A percentile compares a stretch with the other conserved stretches of the same genome.
These are phyloP conservation scores for Alcis repandata DNA, from an alignment of 2,888 invertebrate genomes.

Conservation along the genomic window DNA sequence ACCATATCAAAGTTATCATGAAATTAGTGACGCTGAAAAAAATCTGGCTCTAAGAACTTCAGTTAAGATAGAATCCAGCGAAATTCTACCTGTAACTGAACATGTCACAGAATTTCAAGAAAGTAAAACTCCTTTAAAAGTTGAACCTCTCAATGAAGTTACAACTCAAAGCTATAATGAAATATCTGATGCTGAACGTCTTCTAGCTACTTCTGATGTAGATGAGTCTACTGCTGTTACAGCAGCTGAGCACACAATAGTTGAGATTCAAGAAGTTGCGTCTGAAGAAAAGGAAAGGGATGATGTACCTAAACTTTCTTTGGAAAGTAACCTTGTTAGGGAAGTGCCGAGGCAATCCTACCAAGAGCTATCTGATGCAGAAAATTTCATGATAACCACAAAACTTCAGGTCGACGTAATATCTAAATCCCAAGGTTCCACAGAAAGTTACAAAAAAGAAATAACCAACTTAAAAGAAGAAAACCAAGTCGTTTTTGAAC, in stretches of 20 bases:
- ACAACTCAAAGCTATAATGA: slow-evolving; percentile 47
- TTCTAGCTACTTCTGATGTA: slow-evolving; percentile 49
- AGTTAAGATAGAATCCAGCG: slow-evolving; percentile 43
- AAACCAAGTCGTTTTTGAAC: slow-evolving; percentile 5
- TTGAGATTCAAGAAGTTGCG: slow-evolving; percentile 41
- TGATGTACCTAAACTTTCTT: slow-evolving; percentile 32
- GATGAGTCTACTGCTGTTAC: slow-evolving; percentile 45
- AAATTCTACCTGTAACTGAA: slow-evolving; percentile 45
- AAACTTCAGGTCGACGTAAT: slow-evolving; percentile 16
- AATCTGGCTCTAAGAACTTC: slow-evolving; percentile 40
- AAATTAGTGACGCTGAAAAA: slow-evolving; percentile 64
- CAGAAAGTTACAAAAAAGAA: not conserved
- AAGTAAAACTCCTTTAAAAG: slow-evolving; percentile 33
- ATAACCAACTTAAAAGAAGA: not conserved
- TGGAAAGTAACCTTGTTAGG: slow-evolving; percentile 30
- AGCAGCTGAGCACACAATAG: slow-evolving; percentile 34
- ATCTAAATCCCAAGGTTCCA: not conserved
- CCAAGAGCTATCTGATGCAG: slow-evolving; percentile 44
- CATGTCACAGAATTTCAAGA: slow-evolving; percentile 30
- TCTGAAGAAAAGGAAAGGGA: slow-evolving; percentile 36
- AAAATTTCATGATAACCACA: slow-evolving; percentile 39
- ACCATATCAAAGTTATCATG: slow-evolving; percentile 61
- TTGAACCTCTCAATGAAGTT: slow-evolving; percentile 29
- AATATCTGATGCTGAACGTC: slow-evolving; percentile 51
- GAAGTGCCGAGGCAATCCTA: slow-evolving; percentile 40